Evolutionary conservation across 2,888 invertebrate species (phyloP), one percentile per base, ranked within the genome.

Genomic region (Caradrina clavipalpis): DNA sequence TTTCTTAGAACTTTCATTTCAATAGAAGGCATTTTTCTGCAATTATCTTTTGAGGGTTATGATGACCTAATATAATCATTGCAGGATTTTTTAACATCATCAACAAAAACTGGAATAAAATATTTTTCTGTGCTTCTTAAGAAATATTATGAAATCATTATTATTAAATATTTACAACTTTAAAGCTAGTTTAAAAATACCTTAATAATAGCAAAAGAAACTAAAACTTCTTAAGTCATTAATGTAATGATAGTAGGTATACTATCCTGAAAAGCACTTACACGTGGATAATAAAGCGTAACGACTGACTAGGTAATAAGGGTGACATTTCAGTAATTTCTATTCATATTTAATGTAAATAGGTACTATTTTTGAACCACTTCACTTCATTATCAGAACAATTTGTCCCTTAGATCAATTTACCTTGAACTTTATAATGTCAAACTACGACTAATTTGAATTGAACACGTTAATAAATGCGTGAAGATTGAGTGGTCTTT

Each of bases 221-320:
- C n/a, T n/a, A n/a, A n/a, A n/a, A n/a, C 39, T 39, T 13, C 39
- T 1, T 11, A 3, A 39, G 39, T 39, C 13, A 13, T 39, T 39
- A 39, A 17, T 42, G 0, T 26, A 31, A 63, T 60, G 19, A 5
- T 60, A 45, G 1, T n/a, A 42, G 10, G n/a, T 42, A 26, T 17
- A 7, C n/a, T 10, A 11, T 11, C 19, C 21, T 19, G 26, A 63
- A 60, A 59, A 64, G 13, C 35, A 61, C 35, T 39, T 11, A 49
- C 4, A 49, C 4, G 2, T 45, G 31, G 8, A 22, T 39, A 62
- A 58, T 58, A 17, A 62, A 26, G 2, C 19, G 19, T 31, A 66
- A 31, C 4, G 13, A 39, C 50, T 26, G 31, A 67, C n/a, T 17
- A 17, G 45, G 45, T 45, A 45, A 45, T 67, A 45, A n/a, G 5